Percentiles rank a stretch among this genome's conserved stretches.
Evolutionary conservation across 2,888 invertebrate genomes (phyloP).

Genomic region (Trachelus stipa): DNA sequence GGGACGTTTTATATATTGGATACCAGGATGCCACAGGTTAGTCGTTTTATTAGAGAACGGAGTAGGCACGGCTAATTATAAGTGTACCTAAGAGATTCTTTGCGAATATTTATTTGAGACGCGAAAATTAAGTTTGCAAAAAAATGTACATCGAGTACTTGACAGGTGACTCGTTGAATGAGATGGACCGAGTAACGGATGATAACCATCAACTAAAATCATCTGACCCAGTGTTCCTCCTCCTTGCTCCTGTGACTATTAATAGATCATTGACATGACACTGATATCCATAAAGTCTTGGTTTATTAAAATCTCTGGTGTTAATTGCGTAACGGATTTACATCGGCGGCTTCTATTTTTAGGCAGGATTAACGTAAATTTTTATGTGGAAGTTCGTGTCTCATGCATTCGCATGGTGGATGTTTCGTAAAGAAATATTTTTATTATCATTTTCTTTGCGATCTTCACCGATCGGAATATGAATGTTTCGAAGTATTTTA

Average conservation of each 20-base stretch:
- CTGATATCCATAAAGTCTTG: slow-evolving; percentile 11
- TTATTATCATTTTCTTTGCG: background rate
- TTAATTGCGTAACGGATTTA: slow-evolving; percentile 24
- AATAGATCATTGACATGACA: slow-evolving; percentile 13
- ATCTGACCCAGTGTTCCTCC: background rate
- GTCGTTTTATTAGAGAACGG: background rate
- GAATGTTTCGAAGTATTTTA: no score
- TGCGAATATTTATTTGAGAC: background rate
- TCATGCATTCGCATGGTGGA: background rate
- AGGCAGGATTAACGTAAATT: background rate
- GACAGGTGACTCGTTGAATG: background rate
- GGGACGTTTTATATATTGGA: background rate
- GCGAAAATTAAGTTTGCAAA: background rate
- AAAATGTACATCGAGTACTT: background rate
- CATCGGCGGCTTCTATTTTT: slow-evolving; percentile 21
- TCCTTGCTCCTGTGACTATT: background rate
- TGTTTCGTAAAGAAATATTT: background rate
- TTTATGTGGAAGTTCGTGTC: background rate
- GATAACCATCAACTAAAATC: background rate
- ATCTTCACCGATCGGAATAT: no score
- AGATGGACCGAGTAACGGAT: background rate
- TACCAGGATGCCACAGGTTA: background rate
- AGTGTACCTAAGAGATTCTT: background rate
- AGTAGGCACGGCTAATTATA: background rate
- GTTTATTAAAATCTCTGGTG: slow-evolving; percentile 21